These are phyloP conservation scores for Leptogaster cylindrica DNA, from an alignment of 2,888 invertebrate genomes.

Conservation along the genomic window DNA sequence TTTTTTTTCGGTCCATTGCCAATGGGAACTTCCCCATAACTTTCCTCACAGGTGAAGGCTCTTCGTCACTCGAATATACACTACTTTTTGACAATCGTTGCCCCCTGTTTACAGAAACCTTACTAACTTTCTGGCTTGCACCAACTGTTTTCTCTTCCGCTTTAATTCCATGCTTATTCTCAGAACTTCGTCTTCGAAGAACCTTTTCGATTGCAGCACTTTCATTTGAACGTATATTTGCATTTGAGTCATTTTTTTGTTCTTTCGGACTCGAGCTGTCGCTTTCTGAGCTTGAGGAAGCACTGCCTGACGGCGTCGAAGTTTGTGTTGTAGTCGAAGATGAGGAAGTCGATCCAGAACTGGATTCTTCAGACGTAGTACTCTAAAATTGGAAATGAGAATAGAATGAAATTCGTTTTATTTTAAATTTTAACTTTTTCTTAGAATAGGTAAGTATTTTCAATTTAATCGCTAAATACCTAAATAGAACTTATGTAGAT, in stretches of 20 bases:
- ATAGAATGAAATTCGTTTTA: background rate
- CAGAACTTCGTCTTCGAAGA: conserved; percentile 51
- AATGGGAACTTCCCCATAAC: conserved; percentile 48
- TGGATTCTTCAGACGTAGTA: conserved; percentile 68
- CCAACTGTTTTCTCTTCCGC: conserved; percentile 51
- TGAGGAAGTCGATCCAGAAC: conserved; percentile 72
- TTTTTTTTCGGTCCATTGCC: conserved; percentile 56
- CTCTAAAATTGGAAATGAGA: conserved; percentile 53
- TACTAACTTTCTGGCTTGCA: no score
- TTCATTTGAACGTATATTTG: conserved; percentile 54
- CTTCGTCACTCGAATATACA: conserved; percentile 70
- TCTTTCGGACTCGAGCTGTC: conserved; percentile 70
- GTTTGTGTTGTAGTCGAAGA: conserved; percentile 72
- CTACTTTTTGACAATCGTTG: conserved; percentile 62
- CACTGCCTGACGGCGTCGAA: conserved; percentile 74
- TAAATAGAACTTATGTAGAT: background rate
- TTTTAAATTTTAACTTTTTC: background rate
- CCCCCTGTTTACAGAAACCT: conserved; percentile 59
- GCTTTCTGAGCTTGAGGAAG: conserved; percentile 73
- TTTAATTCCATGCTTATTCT: conserved; percentile 53
- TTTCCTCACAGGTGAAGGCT: conserved; percentile 59
- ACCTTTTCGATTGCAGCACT: conserved; percentile 42
- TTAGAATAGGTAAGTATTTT: background rate
- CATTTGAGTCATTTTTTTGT: conserved; percentile 53
- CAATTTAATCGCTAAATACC: no score